Evolutionary conservation across 1,140 invertebrate genomes (phyloP), one percentile per base, ranked within the genome.

Genomic region (Rhagoletis pomonella): DNA sequence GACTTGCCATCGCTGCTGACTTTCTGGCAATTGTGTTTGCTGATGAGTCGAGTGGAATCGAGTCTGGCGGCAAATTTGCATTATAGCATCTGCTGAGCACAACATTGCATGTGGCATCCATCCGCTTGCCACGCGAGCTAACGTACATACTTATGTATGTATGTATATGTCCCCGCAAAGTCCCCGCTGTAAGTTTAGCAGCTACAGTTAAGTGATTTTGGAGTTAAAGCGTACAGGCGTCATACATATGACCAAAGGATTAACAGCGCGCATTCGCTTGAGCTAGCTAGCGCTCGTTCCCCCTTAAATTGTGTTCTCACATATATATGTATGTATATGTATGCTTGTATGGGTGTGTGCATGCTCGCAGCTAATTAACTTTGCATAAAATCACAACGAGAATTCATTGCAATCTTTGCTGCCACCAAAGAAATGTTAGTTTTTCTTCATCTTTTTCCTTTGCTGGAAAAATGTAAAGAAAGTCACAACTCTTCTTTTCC

Each of bases 361-460:
- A n/a, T 42, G 44, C 47, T 12, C 50, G 47, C 44, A 81, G 73
- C 73, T 81, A 81, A 81, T 81, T 81, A 81, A 81, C 73, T 81
- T 81, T 81, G 73, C 73, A 81, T 81, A 55, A 81, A 81, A 81
- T 81, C 73, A 81, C 73, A 81, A 50, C 73, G 47, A 47, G 73
- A 81, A 55, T 81, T 50, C 73, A 81, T 29, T 55, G 17, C 73
- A 81, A 42, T 81, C 47, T 81, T 44, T 17, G 73, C 47, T 55
- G 44, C 14, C 73, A 55, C 73, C 44, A 19, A 55, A 67, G 44
- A 42, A 81, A n/a, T 55, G 3, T 42, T n/a, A 17, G 44, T 73
- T 17, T 47, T 47, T 44, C 47, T 9, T 47, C 44, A 14, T 50
- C 73, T 29, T 2, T 47, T 81, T 58, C n/a, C 19, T 19, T 55